A percentile compares a stretch with the other conserved stretches of the same genome.
These are phyloP conservation scores for Aplidium turbinatum DNA, from an alignment of 23 tunicate species.

Conservation along the genomic window DNA sequence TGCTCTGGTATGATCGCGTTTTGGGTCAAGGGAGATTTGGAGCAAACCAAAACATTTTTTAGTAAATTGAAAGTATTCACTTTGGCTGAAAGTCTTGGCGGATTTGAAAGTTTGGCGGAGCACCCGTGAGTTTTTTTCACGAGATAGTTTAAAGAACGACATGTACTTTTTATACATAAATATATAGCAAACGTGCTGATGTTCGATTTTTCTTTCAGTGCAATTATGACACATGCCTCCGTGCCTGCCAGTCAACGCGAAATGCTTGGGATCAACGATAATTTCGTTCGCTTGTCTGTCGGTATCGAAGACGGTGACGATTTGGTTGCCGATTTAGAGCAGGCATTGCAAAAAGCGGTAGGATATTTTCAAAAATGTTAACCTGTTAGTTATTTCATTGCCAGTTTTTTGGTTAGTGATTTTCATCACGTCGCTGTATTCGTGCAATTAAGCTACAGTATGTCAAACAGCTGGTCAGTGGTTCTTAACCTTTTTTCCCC, in stretches of 20 bases:
- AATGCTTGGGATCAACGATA: constrained; percentile 83
- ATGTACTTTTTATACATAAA: too few relatives aligned
- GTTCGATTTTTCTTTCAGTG: constrained; percentile 41
- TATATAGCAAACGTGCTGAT: too few relatives aligned
- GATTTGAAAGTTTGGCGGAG: constrained; percentile 95
- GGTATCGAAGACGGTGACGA: constrained; percentile 94
- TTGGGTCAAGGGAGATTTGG: constrained; percentile 83
- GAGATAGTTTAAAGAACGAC: too few relatives aligned
- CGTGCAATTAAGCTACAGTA: too few relatives aligned
- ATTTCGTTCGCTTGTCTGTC: constrained; percentile 90
- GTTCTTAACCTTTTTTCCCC: too few relatives aligned
- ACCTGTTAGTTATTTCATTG: too few relatives aligned
- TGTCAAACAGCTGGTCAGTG: too few relatives aligned
- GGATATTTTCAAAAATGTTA: too few relatives aligned
- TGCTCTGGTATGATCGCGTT: constrained; percentile 96
- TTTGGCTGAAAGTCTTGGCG: constrained; percentile 97
- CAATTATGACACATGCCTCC: constrained; percentile 97
- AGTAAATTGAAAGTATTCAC: constrained; percentile 69
- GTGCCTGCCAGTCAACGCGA: constrained; percentile 82
- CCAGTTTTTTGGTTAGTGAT: too few relatives aligned
- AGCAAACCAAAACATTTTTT: constrained; percentile 64
- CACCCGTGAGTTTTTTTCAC: constrained; percentile 88
- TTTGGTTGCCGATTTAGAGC: constrained; percentile 77
- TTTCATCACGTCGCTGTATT: too few relatives aligned
- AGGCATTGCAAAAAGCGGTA: constrained; percentile 84